Evolutionary conservation across 2,797 vertebrate genomes (phyloP).

Genomic region (Pangasius mekongensis): DNA sequence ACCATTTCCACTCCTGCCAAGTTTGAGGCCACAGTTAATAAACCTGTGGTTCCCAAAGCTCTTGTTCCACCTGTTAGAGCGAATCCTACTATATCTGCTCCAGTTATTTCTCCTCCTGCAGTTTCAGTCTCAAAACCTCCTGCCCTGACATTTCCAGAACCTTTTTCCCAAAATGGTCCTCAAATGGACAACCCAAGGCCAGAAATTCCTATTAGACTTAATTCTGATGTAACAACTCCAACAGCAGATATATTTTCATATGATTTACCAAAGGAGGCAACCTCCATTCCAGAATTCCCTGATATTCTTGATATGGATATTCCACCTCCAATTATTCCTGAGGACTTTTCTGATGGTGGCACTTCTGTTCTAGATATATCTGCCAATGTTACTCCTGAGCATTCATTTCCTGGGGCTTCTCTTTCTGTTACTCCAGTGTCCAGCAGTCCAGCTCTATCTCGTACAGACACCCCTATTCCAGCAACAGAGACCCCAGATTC

Average conservation of each 20-base stretch:
- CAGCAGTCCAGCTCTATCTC: slow-evolving; percentile 41
- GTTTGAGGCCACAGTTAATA: background rate
- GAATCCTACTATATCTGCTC: background rate
- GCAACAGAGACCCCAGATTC: slow-evolving; percentile 37
- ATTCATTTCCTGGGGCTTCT: background rate
- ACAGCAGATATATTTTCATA: slow-evolving; percentile 43
- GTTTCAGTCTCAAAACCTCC: slow-evolving; percentile 38
- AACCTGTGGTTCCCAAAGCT: background rate
- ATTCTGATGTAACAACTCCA: background rate
- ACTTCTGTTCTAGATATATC: background rate
- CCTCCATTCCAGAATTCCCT: slow-evolving; percentile 22
- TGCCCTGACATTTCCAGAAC: slow-evolving; percentile 21
- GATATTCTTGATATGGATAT: slow-evolving; percentile 36
- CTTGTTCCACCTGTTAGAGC: background rate
- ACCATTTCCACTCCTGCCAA: slow-evolving; percentile 3
- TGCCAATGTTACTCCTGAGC: background rate
- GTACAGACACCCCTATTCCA: slow-evolving; percentile 25
- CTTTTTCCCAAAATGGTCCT: slow-evolving; percentile 47
- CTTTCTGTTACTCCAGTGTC: slow-evolving; percentile 2
- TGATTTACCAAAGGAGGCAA: slow-evolving; percentile 41
- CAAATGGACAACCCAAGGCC: slow-evolving; percentile 38
- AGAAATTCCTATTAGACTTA: slow-evolving; percentile 21
- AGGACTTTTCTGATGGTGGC: slow-evolving; percentile 45
- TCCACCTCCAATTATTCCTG: slow-evolving; percentile 53
- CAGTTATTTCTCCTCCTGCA: slow-evolving; percentile 48